Evolutionary conservation across 2,888 invertebrate species (phyloP), one percentile per base, ranked within the genome.

Genomic region (Abrostola triplasia): DNA sequence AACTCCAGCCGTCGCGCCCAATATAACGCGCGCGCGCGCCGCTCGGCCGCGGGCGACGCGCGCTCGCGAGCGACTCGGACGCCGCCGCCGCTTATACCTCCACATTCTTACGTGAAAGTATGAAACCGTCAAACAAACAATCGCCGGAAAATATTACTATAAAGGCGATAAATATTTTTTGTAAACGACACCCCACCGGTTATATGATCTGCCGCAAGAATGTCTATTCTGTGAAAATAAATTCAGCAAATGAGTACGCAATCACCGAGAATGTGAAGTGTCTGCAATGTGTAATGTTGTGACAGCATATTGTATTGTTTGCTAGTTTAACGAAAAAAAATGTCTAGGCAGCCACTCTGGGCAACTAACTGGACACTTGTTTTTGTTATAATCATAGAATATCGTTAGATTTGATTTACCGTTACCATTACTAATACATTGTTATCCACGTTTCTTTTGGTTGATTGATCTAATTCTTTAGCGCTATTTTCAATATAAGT

Each of bases 201-300:
- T 77, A 91, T 84, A 84, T 82, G 91, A 91, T 87, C 85, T 81
- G 80, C 80, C 79, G 77, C 77, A 81, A 83, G 86, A 88, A 88
- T 88, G 85, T 84, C 79, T 85, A 87, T 86, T 88, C 83, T 84
- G 84, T 87, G 87, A 85, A 88, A 89, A 88, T 86, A 88, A 85
- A 88, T 85, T 86, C 82, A 83, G 74, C 81, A 80, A 81, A 81
- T 66, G 70, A 76, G 78, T 86, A 86, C 84, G 85, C 85, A 88
- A 86, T 80, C 79, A 76, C 67, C 61, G 79, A 81, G 86, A 90
- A 90, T 90, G 84, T 79, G 84, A 82, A 78, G 79, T 81, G 85
- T 87, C 73, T 84, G 87, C 89, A 85, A 84, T 81, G 82, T 80
- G 73, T 66, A 73, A 69, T 76, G 64, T 81, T 83, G 81, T 82